Conservation (phyloP, 2,113 vertebrate genomes). For the Naja naja region DNA sequence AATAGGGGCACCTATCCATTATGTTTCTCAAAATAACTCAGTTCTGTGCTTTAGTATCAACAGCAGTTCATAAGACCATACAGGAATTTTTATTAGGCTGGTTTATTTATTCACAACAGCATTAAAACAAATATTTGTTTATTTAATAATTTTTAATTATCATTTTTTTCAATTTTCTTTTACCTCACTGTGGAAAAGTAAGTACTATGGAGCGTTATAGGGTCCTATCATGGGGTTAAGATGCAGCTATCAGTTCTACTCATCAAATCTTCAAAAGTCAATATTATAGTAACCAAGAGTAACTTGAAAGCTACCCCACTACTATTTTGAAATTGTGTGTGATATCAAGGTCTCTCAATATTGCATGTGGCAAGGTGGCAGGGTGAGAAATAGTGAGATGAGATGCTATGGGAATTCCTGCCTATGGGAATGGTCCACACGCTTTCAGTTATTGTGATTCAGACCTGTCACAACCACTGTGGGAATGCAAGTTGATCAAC, state of each 20-base stretch:
- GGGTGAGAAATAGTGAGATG: neutral
- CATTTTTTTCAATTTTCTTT: neutral
- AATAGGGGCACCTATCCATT: neutral
- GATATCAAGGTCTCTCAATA: neutral
- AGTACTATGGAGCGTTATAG: neutral
- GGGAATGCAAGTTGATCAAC: neutral
- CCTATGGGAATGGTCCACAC: neutral
- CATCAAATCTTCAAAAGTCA: neutral
- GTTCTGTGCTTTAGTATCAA: neutral
- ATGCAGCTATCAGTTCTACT: neutral
- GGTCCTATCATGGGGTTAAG: neutral
- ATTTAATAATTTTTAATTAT: neutral
- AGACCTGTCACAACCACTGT: neutral
- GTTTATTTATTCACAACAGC: neutral
- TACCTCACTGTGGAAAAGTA: neutral
- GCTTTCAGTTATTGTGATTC: neutral
- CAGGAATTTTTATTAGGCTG: neutral
- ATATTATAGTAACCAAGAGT: neutral
- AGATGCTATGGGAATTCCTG: neutral
- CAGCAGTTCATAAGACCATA: neutral
- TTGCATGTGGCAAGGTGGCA: neutral
- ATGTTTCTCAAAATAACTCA: neutral
- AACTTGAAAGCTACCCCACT: neutral
- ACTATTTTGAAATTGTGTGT: neutral
- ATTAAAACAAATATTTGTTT: neutral